Percentiles rank a stretch among this genome's conserved stretches.
phyloP scores from a whole-genome alignment of 2,888 invertebrate genomes.

The Cantharis nigra region DNA sequence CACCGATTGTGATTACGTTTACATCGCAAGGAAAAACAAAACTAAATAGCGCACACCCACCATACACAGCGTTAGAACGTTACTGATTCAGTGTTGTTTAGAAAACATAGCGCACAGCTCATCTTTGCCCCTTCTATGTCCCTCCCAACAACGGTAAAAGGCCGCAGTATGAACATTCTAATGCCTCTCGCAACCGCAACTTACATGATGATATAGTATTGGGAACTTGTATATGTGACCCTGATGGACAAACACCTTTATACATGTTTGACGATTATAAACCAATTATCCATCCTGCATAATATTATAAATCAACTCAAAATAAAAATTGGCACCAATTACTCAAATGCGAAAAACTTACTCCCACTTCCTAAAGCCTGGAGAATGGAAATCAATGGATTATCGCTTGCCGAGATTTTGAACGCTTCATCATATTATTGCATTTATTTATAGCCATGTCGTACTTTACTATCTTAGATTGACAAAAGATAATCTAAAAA shows the following conservation, averaged over 20 bases:
- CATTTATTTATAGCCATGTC: neutral
- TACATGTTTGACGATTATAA: neutral
- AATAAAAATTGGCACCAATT: neutral
- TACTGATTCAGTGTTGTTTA: conserved; percentile 36
- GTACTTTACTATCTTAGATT: neutral
- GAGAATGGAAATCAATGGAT: neutral
- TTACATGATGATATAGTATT: conserved; percentile 9
- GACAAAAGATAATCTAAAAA: neutral
- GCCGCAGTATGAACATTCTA: conserved; percentile 24
- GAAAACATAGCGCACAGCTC: conserved; percentile 38
- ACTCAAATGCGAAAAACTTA: neutral
- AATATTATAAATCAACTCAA: neutral
- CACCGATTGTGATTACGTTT: conserved; percentile 24
- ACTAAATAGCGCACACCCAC: conserved; percentile 17
- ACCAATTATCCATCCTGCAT: neutral
- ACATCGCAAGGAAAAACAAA: conserved; percentile 23
- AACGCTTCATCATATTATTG: neutral
- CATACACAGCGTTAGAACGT: conserved; percentile 25
- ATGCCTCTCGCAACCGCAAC: conserved; percentile 17
- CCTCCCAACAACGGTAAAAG: conserved; percentile 27
- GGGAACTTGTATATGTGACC: conserved; percentile 9
- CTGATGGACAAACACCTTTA: conserved; percentile 8
- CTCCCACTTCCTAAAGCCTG: neutral
- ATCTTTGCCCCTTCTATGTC: conserved; percentile 29
- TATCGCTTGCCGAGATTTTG: neutral